A percentile compares a stretch with the other conserved stretches of the same genome.
These are phyloP conservation scores for Brachyptera risi DNA, from an alignment of 2,888 invertebrate species.

Conservation along the genomic window DNA sequence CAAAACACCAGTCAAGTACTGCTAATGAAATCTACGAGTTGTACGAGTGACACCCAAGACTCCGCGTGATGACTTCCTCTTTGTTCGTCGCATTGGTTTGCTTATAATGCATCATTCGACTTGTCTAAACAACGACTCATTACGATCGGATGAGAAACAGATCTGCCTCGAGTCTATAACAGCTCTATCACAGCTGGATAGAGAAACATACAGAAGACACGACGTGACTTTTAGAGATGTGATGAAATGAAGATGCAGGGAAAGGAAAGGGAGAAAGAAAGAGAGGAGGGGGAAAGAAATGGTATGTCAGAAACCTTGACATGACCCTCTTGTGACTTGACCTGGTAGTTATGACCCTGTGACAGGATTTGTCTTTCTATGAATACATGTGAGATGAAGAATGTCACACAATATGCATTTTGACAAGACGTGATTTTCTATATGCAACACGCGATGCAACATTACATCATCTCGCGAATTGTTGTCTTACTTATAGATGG, in stretches of 20 bases:
- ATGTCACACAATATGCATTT: no score
- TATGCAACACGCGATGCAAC: no score
- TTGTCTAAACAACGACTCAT: constrained; percentile 11
- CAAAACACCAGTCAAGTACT: constrained; percentile 2
- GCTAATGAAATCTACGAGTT: constrained; percentile 30
- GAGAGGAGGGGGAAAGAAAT: not conserved
- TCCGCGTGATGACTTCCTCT: not conserved
- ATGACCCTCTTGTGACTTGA: not conserved
- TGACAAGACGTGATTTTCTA: no score
- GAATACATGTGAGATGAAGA: no score
- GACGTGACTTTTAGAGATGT: not conserved
- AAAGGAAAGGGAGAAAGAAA: not conserved
- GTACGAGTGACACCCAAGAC: no score
- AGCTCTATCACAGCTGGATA: not conserved
- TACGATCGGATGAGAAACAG: constrained; percentile 10
- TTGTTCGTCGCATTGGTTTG: constrained; percentile 1
- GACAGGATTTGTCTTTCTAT: constrained; percentile 19
- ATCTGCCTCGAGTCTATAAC: not conserved
- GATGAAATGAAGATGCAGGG: no score
- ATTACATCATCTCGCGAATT: no score
- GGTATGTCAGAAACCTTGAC: not conserved
- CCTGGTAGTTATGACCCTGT: not conserved
- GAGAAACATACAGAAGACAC: not conserved
- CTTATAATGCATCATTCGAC: constrained; percentile 10
- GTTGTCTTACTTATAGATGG: no score